phyloP scores from a whole-genome alignment of 92 coral and sea anemone genomes.

The Scolanthus callimorphus region DNA sequence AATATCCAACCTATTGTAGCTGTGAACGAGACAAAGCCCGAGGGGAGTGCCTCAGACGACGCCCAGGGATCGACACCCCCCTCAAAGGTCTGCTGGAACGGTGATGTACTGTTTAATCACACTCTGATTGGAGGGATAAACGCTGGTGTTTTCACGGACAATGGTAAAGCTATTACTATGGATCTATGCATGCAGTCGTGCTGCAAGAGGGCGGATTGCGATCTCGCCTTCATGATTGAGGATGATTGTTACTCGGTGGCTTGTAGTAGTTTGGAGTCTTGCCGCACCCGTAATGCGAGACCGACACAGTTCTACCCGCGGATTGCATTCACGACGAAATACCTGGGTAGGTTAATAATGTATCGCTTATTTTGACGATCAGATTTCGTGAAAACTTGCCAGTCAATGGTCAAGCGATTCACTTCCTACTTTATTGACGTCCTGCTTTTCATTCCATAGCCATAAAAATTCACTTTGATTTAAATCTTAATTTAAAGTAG shows the following conservation, averaged over 20 bases:
- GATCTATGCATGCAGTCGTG: conserved; percentile 94
- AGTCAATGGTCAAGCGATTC: too few relatives aligned
- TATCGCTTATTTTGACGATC: too few relatives aligned
- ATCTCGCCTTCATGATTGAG: conserved; percentile 92
- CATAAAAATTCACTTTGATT: too few relatives aligned
- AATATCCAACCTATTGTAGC: neutral
- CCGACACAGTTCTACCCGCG: conserved; percentile 82
- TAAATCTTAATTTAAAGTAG: too few relatives aligned
- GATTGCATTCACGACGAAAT: conserved; percentile 62
- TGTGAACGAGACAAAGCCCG: neutral
- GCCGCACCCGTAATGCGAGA: conserved; percentile 83
- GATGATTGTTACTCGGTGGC: conserved; percentile 93
- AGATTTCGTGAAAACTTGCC: too few relatives aligned
- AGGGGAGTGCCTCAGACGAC: conserved; percentile 1
- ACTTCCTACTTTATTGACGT: too few relatives aligned
- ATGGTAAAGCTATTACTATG: conserved; percentile 88
- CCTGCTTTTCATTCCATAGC: too few relatives aligned
- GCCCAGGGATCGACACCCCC: conserved; percentile 17
- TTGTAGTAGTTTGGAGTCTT: conserved; percentile 65
- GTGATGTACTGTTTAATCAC: conserved; percentile 69
- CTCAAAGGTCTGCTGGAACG: conserved; percentile 79
- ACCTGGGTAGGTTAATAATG: conserved; percentile 73
- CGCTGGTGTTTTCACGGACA: conserved; percentile 92
- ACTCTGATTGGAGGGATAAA: conserved; percentile 87
- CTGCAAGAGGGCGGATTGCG: conserved; percentile 81